Percentiles rank a stretch among this genome's conserved stretches.
phyloP scores from a whole-genome alignment of 2,888 invertebrate species.

The Erannis defoliaria region DNA sequence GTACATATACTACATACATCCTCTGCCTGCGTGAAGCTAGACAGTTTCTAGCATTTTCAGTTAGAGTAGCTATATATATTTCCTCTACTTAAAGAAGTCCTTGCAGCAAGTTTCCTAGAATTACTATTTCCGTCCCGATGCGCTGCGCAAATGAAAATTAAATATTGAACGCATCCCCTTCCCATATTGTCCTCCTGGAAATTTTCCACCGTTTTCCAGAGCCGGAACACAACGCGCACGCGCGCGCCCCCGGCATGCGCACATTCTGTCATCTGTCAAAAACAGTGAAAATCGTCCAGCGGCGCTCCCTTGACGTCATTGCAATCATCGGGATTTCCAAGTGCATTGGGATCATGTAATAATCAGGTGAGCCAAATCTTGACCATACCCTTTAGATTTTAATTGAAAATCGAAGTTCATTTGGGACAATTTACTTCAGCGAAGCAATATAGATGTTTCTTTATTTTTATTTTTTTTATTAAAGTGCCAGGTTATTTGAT shows the following conservation, averaged over 20 bases:
- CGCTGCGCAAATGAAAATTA: conserved; percentile 45
- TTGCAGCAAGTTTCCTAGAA: conserved; percentile 3
- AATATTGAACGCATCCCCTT: conserved; percentile 55
- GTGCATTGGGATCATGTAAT: conserved; percentile 68
- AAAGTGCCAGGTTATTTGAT: not conserved
- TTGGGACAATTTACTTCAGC: too few species aligned
- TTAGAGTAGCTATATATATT: too few species aligned
- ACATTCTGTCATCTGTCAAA: conserved; percentile 73
- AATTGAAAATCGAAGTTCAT: too few species aligned
- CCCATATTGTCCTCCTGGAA: conserved; percentile 38
- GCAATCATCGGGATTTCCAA: conserved; percentile 51
- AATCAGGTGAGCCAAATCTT: conserved; percentile 51
- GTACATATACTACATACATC: too few species aligned
- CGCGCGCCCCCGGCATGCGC: conserved; percentile 61
- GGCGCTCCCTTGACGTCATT: conserved; percentile 69
- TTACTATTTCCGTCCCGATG: conserved; percentile 46
- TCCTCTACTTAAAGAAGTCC: not conserved
- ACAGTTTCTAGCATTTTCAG: too few species aligned
- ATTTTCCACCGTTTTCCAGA: conserved; percentile 48
- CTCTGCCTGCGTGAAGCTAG: too few species aligned
- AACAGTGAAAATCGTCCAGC: conserved; percentile 56
- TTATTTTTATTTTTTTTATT: too few species aligned
- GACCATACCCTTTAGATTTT: not conserved
- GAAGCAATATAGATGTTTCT: too few species aligned
- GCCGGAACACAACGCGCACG: conserved; percentile 59